Conservation (phyloP, 2,797 vertebrate species). For the Pygocentrus nattereri region DNA sequence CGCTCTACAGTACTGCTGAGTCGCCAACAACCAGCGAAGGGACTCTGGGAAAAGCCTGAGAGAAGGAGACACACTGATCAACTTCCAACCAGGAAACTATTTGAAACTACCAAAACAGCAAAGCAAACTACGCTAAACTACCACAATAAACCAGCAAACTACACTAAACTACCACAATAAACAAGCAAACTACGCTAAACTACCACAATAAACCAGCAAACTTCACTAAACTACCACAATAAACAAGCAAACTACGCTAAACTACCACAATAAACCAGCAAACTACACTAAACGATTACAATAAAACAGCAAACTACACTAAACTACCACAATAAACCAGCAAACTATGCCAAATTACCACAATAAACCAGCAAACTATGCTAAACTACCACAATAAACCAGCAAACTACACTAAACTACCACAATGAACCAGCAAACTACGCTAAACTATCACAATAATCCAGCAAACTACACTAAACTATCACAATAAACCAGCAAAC, state of each 20-base stretch:
- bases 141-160: background rate
- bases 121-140: too few species aligned
- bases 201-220: too few species aligned
- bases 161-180: background rate
- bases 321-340: too few species aligned
- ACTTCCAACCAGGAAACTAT: background rate
- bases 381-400: too few species aligned
- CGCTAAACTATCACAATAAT: background rate
- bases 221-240: background rate
- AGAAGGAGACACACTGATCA: conserved; percentile 46
- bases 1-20: conserved; percentile 90
- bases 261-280: too few species aligned
- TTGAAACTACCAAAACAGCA: background rate
- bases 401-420: background rate
- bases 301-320: background rate
- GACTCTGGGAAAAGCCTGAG: conserved; percentile 97
- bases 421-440: too few species aligned
- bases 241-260: too few species aligned
- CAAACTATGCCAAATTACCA: too few species aligned
- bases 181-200: too few species aligned
- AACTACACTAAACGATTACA: too few species aligned
- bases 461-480: too few species aligned
- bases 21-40: conserved; percentile 95
- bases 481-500: too few species aligned
- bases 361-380: background rate